Base-by-base conservation (phyloP, 2,888 invertebrate genomes). In the Carabus problematicus region DNA sequence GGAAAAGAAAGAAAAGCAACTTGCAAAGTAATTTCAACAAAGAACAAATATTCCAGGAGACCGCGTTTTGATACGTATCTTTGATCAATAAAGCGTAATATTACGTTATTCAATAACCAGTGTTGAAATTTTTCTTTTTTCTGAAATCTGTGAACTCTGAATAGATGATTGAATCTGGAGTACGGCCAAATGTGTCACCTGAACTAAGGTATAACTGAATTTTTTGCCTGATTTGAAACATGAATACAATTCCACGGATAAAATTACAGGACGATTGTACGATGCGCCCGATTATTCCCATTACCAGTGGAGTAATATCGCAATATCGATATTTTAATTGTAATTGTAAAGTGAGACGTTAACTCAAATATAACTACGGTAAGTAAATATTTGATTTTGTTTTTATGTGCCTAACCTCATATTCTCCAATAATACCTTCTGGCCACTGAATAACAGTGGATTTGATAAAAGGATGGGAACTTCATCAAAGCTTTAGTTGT, bases 141-240 rank as follows among this genome's bases (percentile, higher is more conserved):
- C 11, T 45, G 45, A 52, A 18, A 11, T 52, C 18, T 52, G 52
- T 52, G 52, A 52, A 52, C 16, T 16, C 14, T 18, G 52, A 56
- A 56, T 56, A 39, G 56, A 56, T 56, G 9, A 56, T 56, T 56
- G 56, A 56, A 56, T 56, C 29, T 56, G 29, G 12, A 56, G 29
- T 56, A 18, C 40, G 29, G 56, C 29, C 16, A 9, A 39, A 56
- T 29, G 40, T 19, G 12, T 12, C 56, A 39, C 12, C 40, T 56
- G 56, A 56, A 29, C 29, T 18, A 56, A 56, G 56, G 56, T 56
- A 39, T 56, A 56, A 56, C 56, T 56, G 19, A 56, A 56, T 56
- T 56, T 56, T 56, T 56, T 56, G 11, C 19, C n/a, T 56, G 56
- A 56, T n/a, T 40, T 29, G 56, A 18, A 56, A 56, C 29, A 39